Evolutionary conservation across 2,113 vertebrate species (phyloP).

Genomic region (Microcebus tavaratra): DNA sequence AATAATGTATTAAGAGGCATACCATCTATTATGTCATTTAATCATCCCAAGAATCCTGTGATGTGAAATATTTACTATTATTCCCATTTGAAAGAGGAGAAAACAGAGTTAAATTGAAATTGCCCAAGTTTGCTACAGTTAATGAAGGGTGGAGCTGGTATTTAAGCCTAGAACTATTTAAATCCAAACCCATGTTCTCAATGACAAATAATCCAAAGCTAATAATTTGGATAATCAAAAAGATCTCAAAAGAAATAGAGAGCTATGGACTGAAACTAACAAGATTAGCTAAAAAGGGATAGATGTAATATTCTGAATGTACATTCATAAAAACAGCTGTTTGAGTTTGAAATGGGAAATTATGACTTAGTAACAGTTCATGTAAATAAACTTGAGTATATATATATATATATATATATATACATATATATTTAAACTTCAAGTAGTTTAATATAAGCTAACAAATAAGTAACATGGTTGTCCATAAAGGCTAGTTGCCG

Average conservation of each 20-base stretch:
- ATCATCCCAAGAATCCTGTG: background rate
- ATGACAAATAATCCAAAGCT: background rate
- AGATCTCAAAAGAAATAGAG: background rate
- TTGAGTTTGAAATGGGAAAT: background rate
- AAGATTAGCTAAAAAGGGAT: background rate
- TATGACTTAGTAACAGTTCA: background rate
- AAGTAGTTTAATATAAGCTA: background rate
- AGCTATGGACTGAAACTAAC: background rate
- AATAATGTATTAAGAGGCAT: background rate
- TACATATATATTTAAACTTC: background rate
- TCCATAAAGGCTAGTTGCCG: background rate
- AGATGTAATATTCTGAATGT: background rate
- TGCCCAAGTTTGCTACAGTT: background rate
- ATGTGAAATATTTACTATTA: background rate
- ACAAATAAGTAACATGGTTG: background rate
- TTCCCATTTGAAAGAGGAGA: background rate
- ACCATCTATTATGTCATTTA: background rate
- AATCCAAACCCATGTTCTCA: background rate
- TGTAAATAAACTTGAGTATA: background rate
- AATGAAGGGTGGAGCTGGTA: background rate
- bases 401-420: too few relatives aligned
- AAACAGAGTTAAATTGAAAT: background rate
- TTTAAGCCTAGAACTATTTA: conserved; percentile 10
- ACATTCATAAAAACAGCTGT: background rate
- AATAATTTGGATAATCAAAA: background rate